Percentiles rank a stretch among this genome's conserved stretches.
Conservation (phyloP, 2,797 vertebrate species). For the Coracias cyanogaster region DNA sequence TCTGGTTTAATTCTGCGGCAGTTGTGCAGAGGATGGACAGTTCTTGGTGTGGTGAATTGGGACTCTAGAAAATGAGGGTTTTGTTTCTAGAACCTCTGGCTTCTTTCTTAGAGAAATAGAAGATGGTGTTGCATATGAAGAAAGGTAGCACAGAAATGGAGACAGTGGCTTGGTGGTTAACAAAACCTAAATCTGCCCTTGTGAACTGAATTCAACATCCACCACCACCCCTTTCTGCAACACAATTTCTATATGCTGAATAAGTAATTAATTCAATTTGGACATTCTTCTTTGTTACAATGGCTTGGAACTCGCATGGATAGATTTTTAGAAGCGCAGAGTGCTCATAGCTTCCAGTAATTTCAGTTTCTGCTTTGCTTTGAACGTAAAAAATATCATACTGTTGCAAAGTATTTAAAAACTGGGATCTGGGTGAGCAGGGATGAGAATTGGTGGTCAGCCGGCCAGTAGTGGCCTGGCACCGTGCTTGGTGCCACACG, state of each 20-base stretch:
- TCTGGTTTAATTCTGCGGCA: background rate
- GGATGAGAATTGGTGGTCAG: background rate
- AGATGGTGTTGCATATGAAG: background rate
- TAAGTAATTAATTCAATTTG: background rate
- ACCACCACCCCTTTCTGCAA: background rate
- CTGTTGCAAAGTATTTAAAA: background rate
- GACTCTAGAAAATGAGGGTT: background rate
- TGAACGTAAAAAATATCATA: background rate
- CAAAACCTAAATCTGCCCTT: background rate
- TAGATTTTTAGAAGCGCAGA: background rate
- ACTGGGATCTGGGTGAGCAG: background rate
- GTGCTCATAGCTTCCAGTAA: background rate
- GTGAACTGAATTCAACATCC: background rate
- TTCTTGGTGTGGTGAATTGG: background rate
- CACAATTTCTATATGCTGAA: background rate
- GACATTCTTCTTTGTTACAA: background rate
- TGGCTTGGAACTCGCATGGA: accelerated
- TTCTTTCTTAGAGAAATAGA: background rate
- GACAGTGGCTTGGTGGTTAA: no score
- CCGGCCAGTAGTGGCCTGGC: background rate
- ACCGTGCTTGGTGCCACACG: accelerated
- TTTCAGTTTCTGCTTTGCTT: background rate
- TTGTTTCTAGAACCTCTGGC: background rate
- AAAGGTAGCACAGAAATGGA: background rate
- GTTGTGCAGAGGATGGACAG: background rate